Evolutionary conservation across 2,797 vertebrate species (phyloP), one percentile per base, ranked within the genome.

Genomic region (Enteromius radiatus): DNA sequence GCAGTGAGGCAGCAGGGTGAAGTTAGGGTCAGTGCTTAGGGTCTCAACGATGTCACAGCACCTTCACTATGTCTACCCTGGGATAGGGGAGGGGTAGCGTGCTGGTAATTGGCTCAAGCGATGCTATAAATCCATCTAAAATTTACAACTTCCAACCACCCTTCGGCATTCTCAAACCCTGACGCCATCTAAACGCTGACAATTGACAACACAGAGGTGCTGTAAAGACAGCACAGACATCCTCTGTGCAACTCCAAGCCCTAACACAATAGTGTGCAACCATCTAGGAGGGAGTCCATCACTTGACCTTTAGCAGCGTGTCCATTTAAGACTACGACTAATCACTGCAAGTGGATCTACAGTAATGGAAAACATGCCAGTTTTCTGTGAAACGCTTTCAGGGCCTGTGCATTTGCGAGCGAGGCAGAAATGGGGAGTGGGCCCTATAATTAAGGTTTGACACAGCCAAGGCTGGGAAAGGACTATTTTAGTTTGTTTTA

Each of bases 21-120:
- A 91, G 90, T 92, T 91, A 91, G 91, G 93, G 94, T 95, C 94
- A 93, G 84, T 79, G 86, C 92, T 92, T 89, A 92, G 89, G 88
- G 89, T 93, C 91, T 90, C 89, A 64, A 23, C 91, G 93, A 93
- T 92, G 92, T 91, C 91, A 91, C 87, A 87, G 88, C 87, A 92
- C 88, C 87, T 87, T 89, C 89, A 86, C 86, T 87, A 87, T 84
- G 84, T 78, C 88, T 80, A 85, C 90, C 89, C 91, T 90, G 89
- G 90, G 91, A 91, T 90, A 86, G 65, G 65, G 81, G 65, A 83
- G 81, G 81, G 52, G 41, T 41, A 7, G 74, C 9, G 21, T 61
- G 52, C 64, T 91, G 91, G 92, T 91, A 91, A 93, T 92, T 92
- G 90, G 90, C 84, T 92, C 87, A 92, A 92, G 86, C 59, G 1